Conservation (phyloP, 2,113 vertebrate species). For the Budorcas taxicolor region DNA sequence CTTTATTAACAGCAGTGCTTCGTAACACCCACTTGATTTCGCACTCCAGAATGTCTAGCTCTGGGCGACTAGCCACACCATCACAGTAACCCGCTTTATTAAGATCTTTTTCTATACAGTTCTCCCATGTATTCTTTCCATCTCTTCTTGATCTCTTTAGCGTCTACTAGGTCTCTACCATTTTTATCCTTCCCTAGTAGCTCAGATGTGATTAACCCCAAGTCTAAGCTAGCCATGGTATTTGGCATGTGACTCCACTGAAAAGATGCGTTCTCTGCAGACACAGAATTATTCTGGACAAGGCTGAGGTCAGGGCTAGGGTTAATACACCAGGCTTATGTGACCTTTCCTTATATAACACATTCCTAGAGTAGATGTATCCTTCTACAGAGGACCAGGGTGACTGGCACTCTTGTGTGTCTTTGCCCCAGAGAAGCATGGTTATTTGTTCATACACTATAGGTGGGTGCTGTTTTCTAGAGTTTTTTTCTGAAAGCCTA, state of each 20-base stretch:
- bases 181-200: not conserved
- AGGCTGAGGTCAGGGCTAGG: not conserved
- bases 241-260: not conserved
- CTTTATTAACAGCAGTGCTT: not conserved
- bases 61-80: not conserved
- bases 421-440: not conserved
- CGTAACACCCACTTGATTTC: not conserved
- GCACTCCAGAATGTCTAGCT: not conserved
- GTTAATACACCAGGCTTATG: no score
- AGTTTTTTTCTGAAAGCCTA: not conserved
- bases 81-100: accelerated
- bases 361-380: not conserved
- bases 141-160: not conserved
- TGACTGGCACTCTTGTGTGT: not conserved
- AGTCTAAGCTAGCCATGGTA: not conserved
- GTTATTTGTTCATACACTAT: not conserved
- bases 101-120: not conserved
- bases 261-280: not conserved
- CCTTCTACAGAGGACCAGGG: not conserved
- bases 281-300: not conserved
- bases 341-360: no score
- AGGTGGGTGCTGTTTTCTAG: not conserved
- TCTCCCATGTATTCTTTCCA: not conserved
- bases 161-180: not conserved
- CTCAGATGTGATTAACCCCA: not conserved